These are phyloP conservation scores for Aspidiotus destructor DNA, from an alignment of 2,888 invertebrate species.

Conservation along the genomic window DNA sequence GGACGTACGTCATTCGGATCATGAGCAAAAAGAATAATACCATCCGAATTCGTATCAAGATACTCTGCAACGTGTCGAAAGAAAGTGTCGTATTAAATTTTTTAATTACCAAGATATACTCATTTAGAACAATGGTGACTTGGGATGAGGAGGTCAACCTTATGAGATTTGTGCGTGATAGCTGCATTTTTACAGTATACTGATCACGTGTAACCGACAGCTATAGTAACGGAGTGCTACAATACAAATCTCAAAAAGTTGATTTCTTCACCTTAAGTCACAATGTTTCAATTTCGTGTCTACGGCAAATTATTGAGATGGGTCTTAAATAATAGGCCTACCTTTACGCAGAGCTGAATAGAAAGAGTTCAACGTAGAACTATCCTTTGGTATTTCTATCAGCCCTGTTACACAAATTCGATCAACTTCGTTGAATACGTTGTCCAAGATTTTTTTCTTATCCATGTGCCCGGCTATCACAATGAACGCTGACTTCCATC, in stretches of 20 bases:
- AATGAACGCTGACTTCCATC: constrained; percentile 12
- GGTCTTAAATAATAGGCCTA: neutral
- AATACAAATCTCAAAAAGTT: no score
- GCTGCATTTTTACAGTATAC: no score
- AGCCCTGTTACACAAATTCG: constrained; percentile 10
- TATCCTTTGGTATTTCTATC: constrained; percentile 10
- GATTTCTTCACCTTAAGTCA: no score
- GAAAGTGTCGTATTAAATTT: no score
- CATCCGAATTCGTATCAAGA: constrained; percentile 18
- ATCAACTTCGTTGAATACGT: constrained; percentile 8
- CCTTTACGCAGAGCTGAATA: neutral
- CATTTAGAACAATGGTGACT: no score
- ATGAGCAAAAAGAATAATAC: constrained; percentile 26
- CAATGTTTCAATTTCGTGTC: no score
- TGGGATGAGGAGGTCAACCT: no score
- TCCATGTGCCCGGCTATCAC: constrained; percentile 1
- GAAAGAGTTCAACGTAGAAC: constrained; percentile 3
- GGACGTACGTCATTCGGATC: constrained; percentile 20
- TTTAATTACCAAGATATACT: no score
- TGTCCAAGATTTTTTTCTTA: neutral
- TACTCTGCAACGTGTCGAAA: neutral
- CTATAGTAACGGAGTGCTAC: no score
- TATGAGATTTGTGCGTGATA: no score
- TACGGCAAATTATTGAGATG: no score
- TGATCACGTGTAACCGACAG: no score